Evolutionary conservation across 2,113 vertebrate species (phyloP).

Genomic region (Myotis brandtii): DNA sequence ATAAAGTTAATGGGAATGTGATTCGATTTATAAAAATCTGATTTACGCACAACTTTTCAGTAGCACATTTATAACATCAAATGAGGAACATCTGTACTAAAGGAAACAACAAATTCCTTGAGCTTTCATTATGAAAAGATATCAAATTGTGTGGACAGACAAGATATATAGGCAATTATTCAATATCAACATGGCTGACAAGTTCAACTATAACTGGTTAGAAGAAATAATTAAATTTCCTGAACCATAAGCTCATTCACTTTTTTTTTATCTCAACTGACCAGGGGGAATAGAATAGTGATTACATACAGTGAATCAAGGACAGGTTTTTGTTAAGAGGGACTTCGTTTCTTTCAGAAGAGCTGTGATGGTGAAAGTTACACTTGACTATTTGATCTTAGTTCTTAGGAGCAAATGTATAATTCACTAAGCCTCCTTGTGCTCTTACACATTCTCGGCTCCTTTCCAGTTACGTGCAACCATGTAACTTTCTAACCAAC

Average conservation of each 20-base stretch:
- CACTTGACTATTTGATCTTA: neutral
- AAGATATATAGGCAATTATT: slow-evolving; percentile 74
- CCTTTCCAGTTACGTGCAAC: neutral
- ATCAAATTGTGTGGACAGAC: slow-evolving; percentile 70
- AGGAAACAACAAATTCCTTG: slow-evolving; percentile 69
- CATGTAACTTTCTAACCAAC: neutral
- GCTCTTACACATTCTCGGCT: neutral
- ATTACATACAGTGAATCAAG: slow-evolving; percentile 26
- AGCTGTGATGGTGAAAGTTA: neutral
- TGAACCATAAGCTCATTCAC: slow-evolving; percentile 42
- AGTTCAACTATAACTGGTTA: slow-evolving; percentile 61
- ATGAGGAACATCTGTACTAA: slow-evolving; percentile 68
- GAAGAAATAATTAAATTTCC: slow-evolving; percentile 73
- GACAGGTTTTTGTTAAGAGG: neutral
- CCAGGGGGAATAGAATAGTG: neutral
- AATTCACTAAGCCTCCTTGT: neutral
- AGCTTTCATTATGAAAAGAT: slow-evolving; percentile 75
- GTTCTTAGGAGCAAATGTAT: neutral
- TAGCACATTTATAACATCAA: slow-evolving; percentile 69
- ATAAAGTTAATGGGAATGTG: slow-evolving; percentile 83
- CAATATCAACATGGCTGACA: slow-evolving; percentile 74
- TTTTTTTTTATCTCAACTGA: slow-evolving; percentile 60
- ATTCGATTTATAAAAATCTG: slow-evolving; percentile 82
- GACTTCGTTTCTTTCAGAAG: neutral
- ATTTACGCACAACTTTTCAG: slow-evolving; percentile 75